Evolutionary conservation across 2,113 vertebrate genomes (phyloP).

Genomic region (Buteo buteo): DNA sequence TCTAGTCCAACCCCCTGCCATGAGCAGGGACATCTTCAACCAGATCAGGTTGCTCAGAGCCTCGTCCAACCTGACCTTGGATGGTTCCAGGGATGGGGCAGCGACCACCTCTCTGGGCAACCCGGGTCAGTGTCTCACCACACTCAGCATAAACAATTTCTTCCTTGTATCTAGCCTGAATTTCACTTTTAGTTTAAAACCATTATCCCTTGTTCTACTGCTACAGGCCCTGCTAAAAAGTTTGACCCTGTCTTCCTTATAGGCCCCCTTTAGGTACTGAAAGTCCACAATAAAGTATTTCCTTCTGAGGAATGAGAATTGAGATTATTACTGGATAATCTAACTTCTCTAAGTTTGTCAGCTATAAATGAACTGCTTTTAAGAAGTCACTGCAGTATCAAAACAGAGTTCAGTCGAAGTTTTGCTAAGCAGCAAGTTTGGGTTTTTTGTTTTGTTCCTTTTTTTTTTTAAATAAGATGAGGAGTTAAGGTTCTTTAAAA

Average conservation of each 20-base stretch:
- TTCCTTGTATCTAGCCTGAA: neutral
- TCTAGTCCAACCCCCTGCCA: neutral
- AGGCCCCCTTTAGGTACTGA: neutral
- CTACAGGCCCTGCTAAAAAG: neutral
- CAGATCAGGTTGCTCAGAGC: accelerated
- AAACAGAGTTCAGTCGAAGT: neutral
- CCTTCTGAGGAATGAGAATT: neutral
- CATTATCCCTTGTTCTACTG: neutral
- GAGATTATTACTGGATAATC: neutral
- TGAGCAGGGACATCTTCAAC: neutral
- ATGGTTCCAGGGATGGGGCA: neutral
- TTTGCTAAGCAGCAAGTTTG: neutral
- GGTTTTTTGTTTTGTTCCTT: neutral
- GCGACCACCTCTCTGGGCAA: neutral
- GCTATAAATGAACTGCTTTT: neutral
- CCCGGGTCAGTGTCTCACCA: too few species aligned
- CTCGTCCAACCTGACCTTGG: neutral
- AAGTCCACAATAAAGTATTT: neutral
- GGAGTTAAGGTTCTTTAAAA: neutral
- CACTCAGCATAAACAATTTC: neutral
- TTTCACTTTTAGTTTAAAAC: neutral
- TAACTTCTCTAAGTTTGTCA: neutral
- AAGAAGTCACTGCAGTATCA: neutral
- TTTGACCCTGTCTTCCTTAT: neutral
- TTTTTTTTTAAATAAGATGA: neutral